Evolutionary conservation across 1,140 invertebrate species (phyloP), one percentile per base, ranked within the genome.

Genomic region (Drosophila pachea): DNA sequence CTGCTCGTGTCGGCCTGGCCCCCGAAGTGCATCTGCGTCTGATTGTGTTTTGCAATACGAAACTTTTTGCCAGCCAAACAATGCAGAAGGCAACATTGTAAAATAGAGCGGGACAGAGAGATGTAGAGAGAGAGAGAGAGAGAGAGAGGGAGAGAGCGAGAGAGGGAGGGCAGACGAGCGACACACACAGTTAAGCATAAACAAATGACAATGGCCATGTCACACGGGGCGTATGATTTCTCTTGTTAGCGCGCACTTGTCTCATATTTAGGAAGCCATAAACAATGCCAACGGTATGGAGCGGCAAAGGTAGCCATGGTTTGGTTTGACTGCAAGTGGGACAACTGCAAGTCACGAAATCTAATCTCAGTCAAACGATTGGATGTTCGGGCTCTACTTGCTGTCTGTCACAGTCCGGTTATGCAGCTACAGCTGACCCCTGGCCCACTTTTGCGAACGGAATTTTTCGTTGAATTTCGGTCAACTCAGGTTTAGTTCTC

Each of bases 151-250:
- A 38, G 56, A 38, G 56, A 31, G 55, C 53, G 59, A 56, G 60
- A 11, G 8, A 47, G 16, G 35, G 14, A 50, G n/a, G 4, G 31
- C 1, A 7, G 11, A 40, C 32, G 45, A 32, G 53, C 53, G 55
- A 55, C 69, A 52, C 43, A 68, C 56, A 68, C 56, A 61, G 65
- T 83, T 70, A 66, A 68, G 50, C 62, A 71, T 63, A 76, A 55
- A 74, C 73, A 78, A 78, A 75, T 68, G 35, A 68, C 66, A 73
- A 53, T 61, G 68, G 54, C 50, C 65, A 56, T 69, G 79, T 68
- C 79, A 84, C 64, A 72, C 73, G 66, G 81, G 81, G 81, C 81
- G 81, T 75, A 79, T 84, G 79, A 84, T 86, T 84, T 72, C 61
- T 70, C 59, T 61, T 84, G 72, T 79, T 68, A 55, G 65, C 73